Base-by-base conservation (phyloP, 1,140 invertebrate species). In the Euura lappo region DNA sequence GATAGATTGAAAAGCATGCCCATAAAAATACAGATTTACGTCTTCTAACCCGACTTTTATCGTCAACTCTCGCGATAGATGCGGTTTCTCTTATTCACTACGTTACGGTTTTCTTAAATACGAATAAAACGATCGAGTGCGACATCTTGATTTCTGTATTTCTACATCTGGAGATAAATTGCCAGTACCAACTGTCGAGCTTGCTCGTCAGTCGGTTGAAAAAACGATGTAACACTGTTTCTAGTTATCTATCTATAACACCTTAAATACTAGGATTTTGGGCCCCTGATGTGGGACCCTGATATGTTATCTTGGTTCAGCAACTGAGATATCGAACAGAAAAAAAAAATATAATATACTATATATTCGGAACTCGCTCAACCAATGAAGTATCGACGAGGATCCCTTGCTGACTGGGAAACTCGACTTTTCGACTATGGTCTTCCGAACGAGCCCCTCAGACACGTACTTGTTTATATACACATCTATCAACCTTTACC, bases 261-360 rank as follows among this genome's bases (percentile, higher is more conserved):
- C 73, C 79, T 84, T 83, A 83, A 70, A 73, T 44, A 51, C 74
- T 82, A 83, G 73, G 78, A 74, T 81, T 78, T 75, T 11, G 78
- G 79, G 79, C 65, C 77, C 75, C 77, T 83, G 78, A 79, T 82
- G 45, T 65, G 77, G 70, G 77, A 75, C 72, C 79, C 79, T 85
- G 86, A 88, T 88, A 88, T 87, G 87, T 83, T 82, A 83, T 79
- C 85, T 86, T 85, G 80, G 82, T 87, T 85, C 85, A 87, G 84
- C 87, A 85, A 82, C 74, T 71, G 80, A 83, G 73, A 74, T 78
- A 65, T 47, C 71, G 71, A 84, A 81, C 68, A 7, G 79, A 83
- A 83, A 82, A 83, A 74, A 79, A 71, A 84, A 67, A 64, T 71
- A 77, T 79, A 47, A 79, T 74, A 77, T 68, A 68, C 78, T 75